phyloP scores from a whole-genome alignment of 2,888 invertebrate genomes.

The Pheosia tremula region DNA sequence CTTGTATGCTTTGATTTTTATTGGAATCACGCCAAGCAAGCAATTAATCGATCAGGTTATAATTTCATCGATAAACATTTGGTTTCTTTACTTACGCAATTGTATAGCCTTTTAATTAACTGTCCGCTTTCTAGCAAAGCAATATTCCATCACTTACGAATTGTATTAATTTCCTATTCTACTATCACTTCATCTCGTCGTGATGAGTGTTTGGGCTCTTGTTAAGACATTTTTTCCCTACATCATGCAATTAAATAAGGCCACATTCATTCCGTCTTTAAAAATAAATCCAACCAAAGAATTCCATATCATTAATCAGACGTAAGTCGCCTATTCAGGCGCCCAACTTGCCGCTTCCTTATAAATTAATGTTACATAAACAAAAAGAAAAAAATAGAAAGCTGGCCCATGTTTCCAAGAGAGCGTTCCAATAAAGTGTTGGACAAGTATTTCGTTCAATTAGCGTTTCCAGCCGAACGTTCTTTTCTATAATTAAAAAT shows the following conservation, averaged over 20 bases:
- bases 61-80: conserved; percentile 10
- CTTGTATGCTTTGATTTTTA: neutral
- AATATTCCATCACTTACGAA: too few species aligned
- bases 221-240: conserved; percentile 40
- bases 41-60: neutral
- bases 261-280: conserved; percentile 47
- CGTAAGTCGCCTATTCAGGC: conserved; percentile 52
- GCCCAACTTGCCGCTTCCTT: conserved; percentile 57
- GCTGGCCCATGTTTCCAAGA: conserved; percentile 15
- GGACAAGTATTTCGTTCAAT: conserved; percentile 25
- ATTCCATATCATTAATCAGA: conserved; percentile 67
- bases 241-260: conserved; percentile 65
- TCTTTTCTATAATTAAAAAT: conserved; percentile 43
- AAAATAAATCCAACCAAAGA: conserved; percentile 53
- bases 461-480: conserved; percentile 27
- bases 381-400: conserved; percentile 45
- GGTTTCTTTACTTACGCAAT: neutral
- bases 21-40: neutral
- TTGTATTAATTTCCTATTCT: neutral
- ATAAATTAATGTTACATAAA: conserved; percentile 62
- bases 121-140: too few species aligned
- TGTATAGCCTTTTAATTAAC: too few species aligned
- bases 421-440: conserved; percentile 23
- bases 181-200: conserved; percentile 12
- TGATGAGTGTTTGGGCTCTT: conserved; percentile 21